Evolutionary conservation across 2,113 vertebrate genomes (phyloP), one percentile per base, ranked within the genome.

Genomic region (Plecotus auritus): DNA sequence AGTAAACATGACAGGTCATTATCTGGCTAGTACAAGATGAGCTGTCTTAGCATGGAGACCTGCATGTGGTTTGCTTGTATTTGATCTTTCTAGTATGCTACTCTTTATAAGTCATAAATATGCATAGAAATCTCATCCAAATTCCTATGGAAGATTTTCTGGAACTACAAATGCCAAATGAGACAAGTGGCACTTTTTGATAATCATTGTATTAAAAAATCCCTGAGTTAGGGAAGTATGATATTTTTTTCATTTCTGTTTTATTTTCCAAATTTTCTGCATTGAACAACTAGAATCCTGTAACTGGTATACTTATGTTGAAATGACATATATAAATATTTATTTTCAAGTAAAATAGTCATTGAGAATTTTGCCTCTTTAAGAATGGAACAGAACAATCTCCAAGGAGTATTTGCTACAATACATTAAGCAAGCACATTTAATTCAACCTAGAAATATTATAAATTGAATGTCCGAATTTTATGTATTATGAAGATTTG

Each of bases 401-500:
- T 95, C 85, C 26, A 26, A 26, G 84, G 88, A 96, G 4, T 96
- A 20, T 94, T 97, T n/a, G 3, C 85, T 87, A 96, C 78, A 92
- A 85, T 59, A 72, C 76, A 93, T 91, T 73, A 72, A 97, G 97
- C 73, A 97, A 94, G 40, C 23, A 88, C 83, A 80, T 97, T 20
- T 94, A 95, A 94, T 95, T 95, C 59, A 85, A 92, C n/a, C 8
- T 51, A 67, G 20, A 91, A 78, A 69, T 96, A 96, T 4, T 95
- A 83, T 85, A 96, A 88, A 96, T 80, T 94, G 93, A 96, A 66
- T 97, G 61, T 94, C 54, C 86, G 47, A 35, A 86, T 91, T 97
- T 97, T 96, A 92, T 95, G 61, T 73, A 74, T 95, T 95, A 40
- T 78, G 94, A 96, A 96, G 7, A 88, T 78, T 97, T 97, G 95